A percentile compares a stretch with the other conserved stretches of the same genome.
These are phyloP conservation scores for Ia io DNA, from an alignment of 2,113 vertebrate genomes.

Conservation along the genomic window DNA sequence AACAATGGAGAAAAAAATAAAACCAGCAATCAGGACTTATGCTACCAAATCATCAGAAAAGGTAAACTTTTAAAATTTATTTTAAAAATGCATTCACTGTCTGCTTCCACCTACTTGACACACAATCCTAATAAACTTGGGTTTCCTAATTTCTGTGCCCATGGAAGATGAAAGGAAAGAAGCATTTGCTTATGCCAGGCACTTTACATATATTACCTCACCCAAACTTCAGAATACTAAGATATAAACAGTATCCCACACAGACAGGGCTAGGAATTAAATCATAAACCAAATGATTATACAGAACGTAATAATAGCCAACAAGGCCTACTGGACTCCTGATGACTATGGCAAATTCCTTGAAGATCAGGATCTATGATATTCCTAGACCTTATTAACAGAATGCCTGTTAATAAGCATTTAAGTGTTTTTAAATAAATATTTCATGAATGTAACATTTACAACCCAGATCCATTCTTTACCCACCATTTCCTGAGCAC, in stretches of 20 bases:
- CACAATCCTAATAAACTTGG: not conserved
- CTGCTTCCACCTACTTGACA: not conserved
- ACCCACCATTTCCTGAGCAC: slow-evolving; percentile 7
- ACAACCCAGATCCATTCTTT: not conserved
- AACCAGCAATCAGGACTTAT: not conserved
- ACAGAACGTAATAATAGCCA: not conserved
- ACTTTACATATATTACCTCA: not conserved
- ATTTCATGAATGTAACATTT: slow-evolving; percentile 25
- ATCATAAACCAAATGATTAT: not conserved
- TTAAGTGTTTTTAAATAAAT: slow-evolving; percentile 32
- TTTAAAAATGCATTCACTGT: not conserved
- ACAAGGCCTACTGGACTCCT: not conserved
- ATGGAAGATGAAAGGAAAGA: not conserved
- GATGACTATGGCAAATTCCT: not conserved
- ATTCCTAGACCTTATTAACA: slow-evolving; percentile 21
- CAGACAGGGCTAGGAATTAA: not conserved
- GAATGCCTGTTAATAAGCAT: not conserved
- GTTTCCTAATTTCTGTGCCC: not conserved
- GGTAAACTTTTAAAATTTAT: not conserved
- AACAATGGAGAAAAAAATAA: not conserved
- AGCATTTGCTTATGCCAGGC: not conserved
- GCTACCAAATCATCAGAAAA: not conserved
- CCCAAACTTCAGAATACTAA: not conserved
- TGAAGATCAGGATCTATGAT: not conserved
- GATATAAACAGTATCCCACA: slow-evolving; percentile 5